A percentile compares a stretch with the other conserved stretches of the same genome.
These are phyloP conservation scores for Parotocinclus haroldoi DNA, from an alignment of 2,797 vertebrate species.

Conservation along the genomic window DNA sequence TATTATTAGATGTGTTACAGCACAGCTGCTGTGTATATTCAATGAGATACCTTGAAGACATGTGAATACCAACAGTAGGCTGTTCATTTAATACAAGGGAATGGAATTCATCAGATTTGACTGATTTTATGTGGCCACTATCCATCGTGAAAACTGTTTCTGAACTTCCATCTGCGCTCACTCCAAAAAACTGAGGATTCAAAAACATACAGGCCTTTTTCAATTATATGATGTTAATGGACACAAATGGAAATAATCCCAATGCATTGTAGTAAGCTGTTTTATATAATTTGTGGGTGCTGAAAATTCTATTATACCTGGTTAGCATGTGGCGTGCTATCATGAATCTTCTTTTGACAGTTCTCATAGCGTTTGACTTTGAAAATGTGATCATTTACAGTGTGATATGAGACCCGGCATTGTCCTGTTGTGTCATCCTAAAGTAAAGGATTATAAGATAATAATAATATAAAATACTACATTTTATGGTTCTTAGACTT, in stretches of 20 bases:
- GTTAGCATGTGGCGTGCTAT: neutral
- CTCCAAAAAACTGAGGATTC: conserved; percentile 14
- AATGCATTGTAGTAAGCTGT: too few species aligned
- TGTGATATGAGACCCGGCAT: conserved; percentile 29
- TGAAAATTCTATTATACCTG: conserved; percentile 26
- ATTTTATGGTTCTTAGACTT: neutral
- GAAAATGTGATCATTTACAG: conserved; percentile 18
- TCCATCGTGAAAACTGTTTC: conserved; percentile 23
- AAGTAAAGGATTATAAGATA: conserved; percentile 1
- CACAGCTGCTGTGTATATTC: too few species aligned
- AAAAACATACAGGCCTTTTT: neutral
- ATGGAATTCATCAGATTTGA: conserved; percentile 21
- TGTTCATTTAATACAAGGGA: conserved; percentile 34
- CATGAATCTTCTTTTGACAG: conserved; percentile 14
- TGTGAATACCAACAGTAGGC: conserved; percentile 25
- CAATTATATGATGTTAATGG: too few species aligned
- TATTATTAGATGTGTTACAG: too few species aligned
- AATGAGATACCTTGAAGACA: conserved; percentile 33
- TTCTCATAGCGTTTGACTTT: conserved; percentile 31
- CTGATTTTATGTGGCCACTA: conserved; percentile 15
- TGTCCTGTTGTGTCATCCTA: conserved; percentile 34
- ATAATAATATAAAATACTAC: neutral
- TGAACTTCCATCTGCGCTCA: conserved; percentile 22
- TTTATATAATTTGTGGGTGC: neutral
- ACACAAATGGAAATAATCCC: too few species aligned